Percentiles rank a stretch among this genome's conserved stretches.
Conservation (phyloP, 2,113 vertebrate species). For the Petroica traversi region DNA sequence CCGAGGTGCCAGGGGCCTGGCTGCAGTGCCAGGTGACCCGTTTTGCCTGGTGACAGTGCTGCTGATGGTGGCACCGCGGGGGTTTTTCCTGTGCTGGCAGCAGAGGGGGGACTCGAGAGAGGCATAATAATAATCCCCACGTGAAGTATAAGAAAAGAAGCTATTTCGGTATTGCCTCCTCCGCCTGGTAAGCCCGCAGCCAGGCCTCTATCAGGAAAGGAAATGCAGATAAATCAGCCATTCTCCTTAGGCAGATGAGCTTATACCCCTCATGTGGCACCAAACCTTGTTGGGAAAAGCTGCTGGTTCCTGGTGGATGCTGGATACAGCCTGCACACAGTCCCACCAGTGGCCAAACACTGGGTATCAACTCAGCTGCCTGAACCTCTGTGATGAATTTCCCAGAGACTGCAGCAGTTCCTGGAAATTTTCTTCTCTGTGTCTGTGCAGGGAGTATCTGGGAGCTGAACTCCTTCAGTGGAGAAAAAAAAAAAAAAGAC, state of each 20-base stretch:
- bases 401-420: neutral
- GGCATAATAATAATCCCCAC: conserved; percentile 1
- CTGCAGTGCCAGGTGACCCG: neutral
- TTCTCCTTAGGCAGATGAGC: neutral
- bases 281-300: neutral
- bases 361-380: neutral
- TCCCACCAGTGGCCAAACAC: accelerated
- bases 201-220: conserved; percentile 1
- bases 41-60: neutral
- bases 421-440: neutral
- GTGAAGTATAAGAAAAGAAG: conserved; percentile 31
- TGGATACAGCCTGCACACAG: neutral
- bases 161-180: conserved; percentile 56
- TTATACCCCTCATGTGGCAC: neutral
- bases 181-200: neutral
- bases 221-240: conserved; percentile 32
- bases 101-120: neutral
- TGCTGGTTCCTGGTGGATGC: neutral
- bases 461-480: neutral
- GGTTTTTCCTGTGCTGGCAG: neutral
- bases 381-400: neutral
- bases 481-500: neutral
- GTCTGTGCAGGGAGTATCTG: neutral
- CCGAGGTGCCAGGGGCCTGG: neutral
- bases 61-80: neutral